Base-by-base conservation (phyloP, 2,888 invertebrate genomes). In the Drosophila nr. perissopoda region DNA sequence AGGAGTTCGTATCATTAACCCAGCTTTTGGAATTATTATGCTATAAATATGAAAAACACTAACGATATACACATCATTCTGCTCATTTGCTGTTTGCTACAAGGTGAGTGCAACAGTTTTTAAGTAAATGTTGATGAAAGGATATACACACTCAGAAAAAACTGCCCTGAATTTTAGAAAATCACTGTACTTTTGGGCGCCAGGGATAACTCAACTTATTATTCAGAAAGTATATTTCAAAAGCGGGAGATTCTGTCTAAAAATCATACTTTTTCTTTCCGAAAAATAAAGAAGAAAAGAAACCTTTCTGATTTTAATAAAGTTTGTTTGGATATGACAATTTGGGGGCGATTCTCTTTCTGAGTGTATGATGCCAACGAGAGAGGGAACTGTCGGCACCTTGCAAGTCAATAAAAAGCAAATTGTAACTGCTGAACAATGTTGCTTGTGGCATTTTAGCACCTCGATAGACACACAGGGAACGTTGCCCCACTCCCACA, bases 11-110 rank as follows among this genome's bases (percentile, higher is more conserved):
- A 78, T 78, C 78, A 79, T 74, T 79, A 71, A 59, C 51, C 52
- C n/a, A 27, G 66, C 69, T 66, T 65, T 64, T 46, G 70, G 56
- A 66, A 76, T 72, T 91, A 93, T 92, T 91, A 92, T 92, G 92
- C 89, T 89, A 83, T 86, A 90, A 92, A 92, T 90, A 93, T 93
- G 93, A 92, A 91, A 91, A 90, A 91, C 82, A 83, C 89, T 84
- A 91, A 89, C 80, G 91, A 91, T 89, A 90, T 91, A 82, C 88
- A 84, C 83, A 88, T 93, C 82, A 88, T 92, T 83, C 79, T 92
- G 83, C 88, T 92, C 83, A 90, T 89, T 84, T 90, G 88, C 81
- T 90, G 85, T 81, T 77, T 91, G 82, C 86, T 91, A 81, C 91
- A 91, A 90, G 91, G 91, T 91, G 79, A 91, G 91, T 89, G 69